phyloP scores from a whole-genome alignment of 1,140 invertebrate species.

The Sinonovacula constricta region DNA sequence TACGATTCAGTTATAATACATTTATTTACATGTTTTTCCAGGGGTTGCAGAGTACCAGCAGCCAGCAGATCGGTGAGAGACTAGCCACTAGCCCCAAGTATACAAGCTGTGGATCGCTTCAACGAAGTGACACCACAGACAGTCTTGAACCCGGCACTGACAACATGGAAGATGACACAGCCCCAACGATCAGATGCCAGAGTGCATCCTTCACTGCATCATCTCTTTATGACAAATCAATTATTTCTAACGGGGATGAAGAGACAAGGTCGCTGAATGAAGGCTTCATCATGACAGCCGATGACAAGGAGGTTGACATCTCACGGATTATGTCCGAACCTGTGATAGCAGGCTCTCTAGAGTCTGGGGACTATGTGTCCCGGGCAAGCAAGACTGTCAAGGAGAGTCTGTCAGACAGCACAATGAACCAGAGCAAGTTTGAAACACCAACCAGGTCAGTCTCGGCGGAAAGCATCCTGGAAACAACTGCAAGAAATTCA shows the following conservation, averaged over 20 bases:
- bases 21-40: slow-evolving; percentile 31
- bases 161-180: slow-evolving; percentile 33
- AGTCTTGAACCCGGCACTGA: neutral
- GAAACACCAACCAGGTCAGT: slow-evolving; percentile 44
- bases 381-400: neutral
- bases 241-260: slow-evolving; percentile 53
- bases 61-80: slow-evolving; percentile 53
- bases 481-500: slow-evolving; percentile 41
- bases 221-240: slow-evolving; percentile 53
- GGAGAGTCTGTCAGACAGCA: slow-evolving; percentile 32
- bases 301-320: slow-evolving; percentile 48
- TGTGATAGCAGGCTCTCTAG: slow-evolving; percentile 6
- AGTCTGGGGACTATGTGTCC: slow-evolving; percentile 39
- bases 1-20: too few species aligned
- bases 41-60: neutral
- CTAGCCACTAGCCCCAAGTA: slow-evolving; percentile 45
- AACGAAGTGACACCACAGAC: neutral
- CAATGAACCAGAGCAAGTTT: neutral
- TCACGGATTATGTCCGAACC: slow-evolving; percentile 22
- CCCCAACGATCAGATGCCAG: slow-evolving; percentile 39
- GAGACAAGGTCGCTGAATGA: slow-evolving; percentile 62
- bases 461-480: slow-evolving; percentile 54
- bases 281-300: slow-evolving; percentile 63
- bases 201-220: slow-evolving; percentile 51
- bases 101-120: slow-evolving; percentile 5